Percentiles rank a stretch among this genome's conserved stretches.
phyloP scores from a whole-genome alignment of 2,113 vertebrate genomes.

The Chaetodon auriga region DNA sequence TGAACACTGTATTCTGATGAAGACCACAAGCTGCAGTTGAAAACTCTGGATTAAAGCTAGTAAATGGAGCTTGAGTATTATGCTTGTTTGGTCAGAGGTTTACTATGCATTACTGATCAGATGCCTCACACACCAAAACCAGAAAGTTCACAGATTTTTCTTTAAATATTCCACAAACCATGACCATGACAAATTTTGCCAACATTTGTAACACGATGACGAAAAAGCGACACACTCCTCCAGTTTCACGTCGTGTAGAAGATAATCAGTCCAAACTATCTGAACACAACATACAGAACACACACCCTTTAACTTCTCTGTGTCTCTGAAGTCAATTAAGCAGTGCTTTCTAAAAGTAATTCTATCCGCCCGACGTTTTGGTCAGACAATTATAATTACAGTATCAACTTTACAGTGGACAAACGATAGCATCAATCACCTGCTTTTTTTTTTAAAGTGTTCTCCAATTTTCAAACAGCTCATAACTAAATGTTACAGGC shows the following conservation, averaged over 20 bases:
- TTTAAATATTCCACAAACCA: background rate
- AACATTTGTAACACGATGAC: background rate
- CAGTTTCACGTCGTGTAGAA: background rate
- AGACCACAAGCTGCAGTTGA: background rate
- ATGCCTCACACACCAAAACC: background rate
- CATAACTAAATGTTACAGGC: constrained; percentile 58
- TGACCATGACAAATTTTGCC: background rate
- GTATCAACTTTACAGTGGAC: constrained; percentile 37
- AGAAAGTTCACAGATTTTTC: background rate
- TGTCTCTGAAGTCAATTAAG: background rate
- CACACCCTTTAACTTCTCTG: background rate
- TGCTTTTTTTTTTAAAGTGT: background rate
- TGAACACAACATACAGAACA: background rate
- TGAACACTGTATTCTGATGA: background rate
- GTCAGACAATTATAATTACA: constrained; percentile 24
- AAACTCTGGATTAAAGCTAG: background rate
- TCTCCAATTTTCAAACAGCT: constrained; percentile 65
- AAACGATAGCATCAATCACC: constrained; percentile 44
- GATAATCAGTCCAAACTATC: background rate
- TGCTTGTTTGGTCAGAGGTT: background rate
- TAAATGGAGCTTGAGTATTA: too few relatives aligned
- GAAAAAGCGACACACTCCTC: background rate
- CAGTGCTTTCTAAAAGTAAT: background rate
- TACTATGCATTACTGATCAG: background rate
- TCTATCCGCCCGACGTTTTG: constrained; percentile 1